These are phyloP conservation scores for Leptoclinus maculatus DNA, from an alignment of 2,797 vertebrate species.

Conservation along the genomic window DNA sequence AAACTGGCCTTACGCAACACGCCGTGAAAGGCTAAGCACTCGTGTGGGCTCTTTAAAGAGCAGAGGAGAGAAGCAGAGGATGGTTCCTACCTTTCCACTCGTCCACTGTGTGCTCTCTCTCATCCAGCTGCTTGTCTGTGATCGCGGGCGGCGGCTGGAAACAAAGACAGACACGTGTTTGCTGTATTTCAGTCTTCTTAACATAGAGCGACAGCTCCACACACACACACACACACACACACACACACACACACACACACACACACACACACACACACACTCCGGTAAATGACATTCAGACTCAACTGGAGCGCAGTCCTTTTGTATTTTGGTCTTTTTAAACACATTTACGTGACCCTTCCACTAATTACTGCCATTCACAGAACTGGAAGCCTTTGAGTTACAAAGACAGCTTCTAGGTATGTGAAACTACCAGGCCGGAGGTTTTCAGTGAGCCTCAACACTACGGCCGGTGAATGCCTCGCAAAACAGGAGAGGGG, in stretches of 20 bases:
- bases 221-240: too few relatives aligned
- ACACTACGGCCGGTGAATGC: not conserved
- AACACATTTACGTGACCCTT: not conserved
- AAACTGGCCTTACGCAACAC: slow-evolving; percentile 28
- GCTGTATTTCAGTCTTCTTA: not conserved
- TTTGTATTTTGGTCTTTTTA: not conserved
- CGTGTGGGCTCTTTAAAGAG: slow-evolving; percentile 27
- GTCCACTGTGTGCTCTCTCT: slow-evolving; percentile 97
- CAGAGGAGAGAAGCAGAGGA: not conserved
- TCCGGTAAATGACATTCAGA: not conserved
- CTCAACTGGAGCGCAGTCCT: not conserved
- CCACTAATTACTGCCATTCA: not conserved
- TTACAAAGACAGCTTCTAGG: not conserved
- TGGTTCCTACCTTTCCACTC: slow-evolving; percentile 95
- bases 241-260: too few relatives aligned
- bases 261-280: not conserved
- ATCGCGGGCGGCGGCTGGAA: slow-evolving; percentile 95
- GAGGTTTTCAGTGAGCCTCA: not conserved
- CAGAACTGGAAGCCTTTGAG: not conserved
- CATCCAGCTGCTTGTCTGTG: slow-evolving; percentile 97
- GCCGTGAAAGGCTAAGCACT: slow-evolving; percentile 9
- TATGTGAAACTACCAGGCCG: not conserved
- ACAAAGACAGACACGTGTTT: slow-evolving; percentile 34
- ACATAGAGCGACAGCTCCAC: not conserved
- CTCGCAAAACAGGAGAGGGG: not conserved